Percentiles rank a stretch among this genome's conserved stretches.
These are phyloP conservation scores for Aricia agestis DNA, from an alignment of 1,140 invertebrate genomes.

Conservation along the genomic window DNA sequence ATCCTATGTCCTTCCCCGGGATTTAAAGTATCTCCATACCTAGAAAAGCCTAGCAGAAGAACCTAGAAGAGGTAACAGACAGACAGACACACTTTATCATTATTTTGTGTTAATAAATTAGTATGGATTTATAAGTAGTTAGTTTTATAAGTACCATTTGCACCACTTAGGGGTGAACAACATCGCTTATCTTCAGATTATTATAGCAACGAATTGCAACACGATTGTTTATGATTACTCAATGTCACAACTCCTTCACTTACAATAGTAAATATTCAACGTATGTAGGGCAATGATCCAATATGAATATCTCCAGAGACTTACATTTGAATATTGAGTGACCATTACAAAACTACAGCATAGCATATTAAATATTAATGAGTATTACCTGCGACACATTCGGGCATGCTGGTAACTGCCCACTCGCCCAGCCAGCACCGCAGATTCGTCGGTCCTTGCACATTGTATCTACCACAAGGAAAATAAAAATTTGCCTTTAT, in stretches of 20 bases:
- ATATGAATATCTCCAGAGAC: slow-evolving; percentile 14
- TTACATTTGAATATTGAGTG: background rate
- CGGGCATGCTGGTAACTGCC: slow-evolving; percentile 83
- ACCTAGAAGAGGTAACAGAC: too few relatives aligned
- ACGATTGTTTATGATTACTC: background rate
- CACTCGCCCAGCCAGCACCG: slow-evolving; percentile 88
- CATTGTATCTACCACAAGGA: slow-evolving; percentile 72
- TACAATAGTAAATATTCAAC: background rate
- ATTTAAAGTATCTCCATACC: too few relatives aligned
- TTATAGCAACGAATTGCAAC: background rate
- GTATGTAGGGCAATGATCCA: background rate
- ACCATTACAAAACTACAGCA: background rate
- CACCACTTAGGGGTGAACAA: too few relatives aligned
- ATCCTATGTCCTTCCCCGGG: too few relatives aligned
- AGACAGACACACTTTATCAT: too few relatives aligned
- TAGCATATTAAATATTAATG: background rate
- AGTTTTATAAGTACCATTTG: too few relatives aligned
- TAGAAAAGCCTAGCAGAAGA: too few relatives aligned
- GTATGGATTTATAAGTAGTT: too few relatives aligned
- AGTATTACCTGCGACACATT: slow-evolving; percentile 83
- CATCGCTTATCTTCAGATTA: too few relatives aligned
- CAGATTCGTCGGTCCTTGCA: slow-evolving; percentile 82
- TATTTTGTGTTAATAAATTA: too few relatives aligned
- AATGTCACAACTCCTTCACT: background rate
- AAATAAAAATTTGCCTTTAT: background rate